Evolutionary conservation across 1,140 invertebrate genomes (phyloP).

Genomic region (Potamilus streckersoni): DNA sequence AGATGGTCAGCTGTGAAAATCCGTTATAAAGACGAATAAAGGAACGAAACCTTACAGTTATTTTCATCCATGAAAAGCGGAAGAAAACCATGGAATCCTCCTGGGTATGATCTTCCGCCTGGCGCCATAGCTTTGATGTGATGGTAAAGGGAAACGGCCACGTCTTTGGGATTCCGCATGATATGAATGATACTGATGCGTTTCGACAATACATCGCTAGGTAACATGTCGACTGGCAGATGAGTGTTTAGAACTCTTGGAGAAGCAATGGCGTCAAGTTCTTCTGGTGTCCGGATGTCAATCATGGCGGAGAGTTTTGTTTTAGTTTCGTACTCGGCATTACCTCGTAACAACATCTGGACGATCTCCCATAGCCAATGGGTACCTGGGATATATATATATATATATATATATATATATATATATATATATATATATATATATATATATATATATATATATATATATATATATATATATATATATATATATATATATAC

Average conservation of each 20-base stretch:
- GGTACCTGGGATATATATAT: slow-evolving; percentile 11
- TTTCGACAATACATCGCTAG: slow-evolving; percentile 12
- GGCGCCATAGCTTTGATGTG: slow-evolving; percentile 3
- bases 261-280: slow-evolving; percentile 14
- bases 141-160: slow-evolving; percentile 39
- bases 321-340: slow-evolving; percentile 1
- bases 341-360: slow-evolving; percentile 20
- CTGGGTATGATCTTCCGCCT: no score
- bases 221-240: slow-evolving; percentile 13
- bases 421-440: no score
- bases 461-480: no score
- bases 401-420: no score
- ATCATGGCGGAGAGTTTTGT: slow-evolving; percentile 28
- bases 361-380: slow-evolving; percentile 39
- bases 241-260: slow-evolving; percentile 40
- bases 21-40: no score
- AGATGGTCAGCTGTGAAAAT: no score
- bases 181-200: slow-evolving; percentile 31
- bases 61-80: no score
- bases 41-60: no score
- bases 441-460: no score
- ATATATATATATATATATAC: no score
- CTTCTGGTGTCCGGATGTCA: slow-evolving; percentile 17
- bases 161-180: slow-evolving; percentile 39
- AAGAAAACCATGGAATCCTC: no score